Evolutionary conservation across 2,888 invertebrate species (phyloP).

Genomic region (Balanococcus diminutus): DNA sequence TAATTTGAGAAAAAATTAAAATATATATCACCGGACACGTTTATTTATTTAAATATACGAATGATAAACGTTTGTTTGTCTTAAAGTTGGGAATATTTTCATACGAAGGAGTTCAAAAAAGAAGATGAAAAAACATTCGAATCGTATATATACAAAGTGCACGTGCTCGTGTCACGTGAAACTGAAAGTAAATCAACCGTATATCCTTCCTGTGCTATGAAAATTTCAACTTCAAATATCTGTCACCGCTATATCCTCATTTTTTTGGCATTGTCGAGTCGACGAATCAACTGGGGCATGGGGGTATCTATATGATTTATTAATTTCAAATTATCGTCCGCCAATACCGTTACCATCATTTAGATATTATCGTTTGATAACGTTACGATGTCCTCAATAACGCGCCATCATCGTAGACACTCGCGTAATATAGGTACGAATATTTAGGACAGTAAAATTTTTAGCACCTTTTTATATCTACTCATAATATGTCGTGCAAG

Average conservation of each 20-base stretch:
- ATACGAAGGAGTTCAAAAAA: neutral
- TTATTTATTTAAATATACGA: neutral
- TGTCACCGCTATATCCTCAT: constrained; percentile 45
- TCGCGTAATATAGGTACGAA: no score
- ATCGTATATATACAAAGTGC: constrained; percentile 29
- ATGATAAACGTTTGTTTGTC: constrained; percentile 27
- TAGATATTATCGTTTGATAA: constrained; percentile 21
- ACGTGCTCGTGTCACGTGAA: constrained; percentile 23
- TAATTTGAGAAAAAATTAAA: neutral
- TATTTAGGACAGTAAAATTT: constrained; percentile 12
- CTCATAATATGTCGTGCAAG: neutral
- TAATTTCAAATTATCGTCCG: neutral
- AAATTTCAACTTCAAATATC: constrained; percentile 7
- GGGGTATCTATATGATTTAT: constrained; percentile 1
- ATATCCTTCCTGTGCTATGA: constrained; percentile 47
- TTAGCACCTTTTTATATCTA: neutral
- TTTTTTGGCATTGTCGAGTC: constrained; percentile 20
- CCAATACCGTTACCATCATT: neutral
- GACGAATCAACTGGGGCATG: neutral
- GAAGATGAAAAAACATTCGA: neutral
- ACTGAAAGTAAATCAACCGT: constrained; percentile 33
- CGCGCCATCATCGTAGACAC: neutral
- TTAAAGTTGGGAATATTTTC: neutral
- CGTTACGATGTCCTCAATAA: neutral
- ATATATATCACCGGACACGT: constrained; percentile 2